phyloP scores from a whole-genome alignment of 2,888 invertebrate species.

The Strigamia transsilvanica region DNA sequence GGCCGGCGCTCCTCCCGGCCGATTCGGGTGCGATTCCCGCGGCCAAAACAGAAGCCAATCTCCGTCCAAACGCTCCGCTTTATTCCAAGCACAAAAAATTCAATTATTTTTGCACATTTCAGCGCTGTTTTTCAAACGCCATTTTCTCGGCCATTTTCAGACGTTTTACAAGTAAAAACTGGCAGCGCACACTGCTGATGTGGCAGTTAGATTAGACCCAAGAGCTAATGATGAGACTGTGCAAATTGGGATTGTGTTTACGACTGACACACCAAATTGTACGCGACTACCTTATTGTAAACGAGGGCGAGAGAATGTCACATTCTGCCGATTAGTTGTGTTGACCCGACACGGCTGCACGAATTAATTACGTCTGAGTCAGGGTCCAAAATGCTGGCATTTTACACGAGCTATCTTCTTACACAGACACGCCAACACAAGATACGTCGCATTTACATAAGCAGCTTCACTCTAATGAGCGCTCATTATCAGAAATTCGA shows the following conservation, averaged over 20 bases:
- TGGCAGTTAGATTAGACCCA: not conserved
- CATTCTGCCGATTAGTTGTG: not conserved
- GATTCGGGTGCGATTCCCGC: no score
- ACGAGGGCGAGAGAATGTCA: not conserved
- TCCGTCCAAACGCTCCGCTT: no score
- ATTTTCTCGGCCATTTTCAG: not conserved
- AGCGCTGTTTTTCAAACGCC: not conserved
- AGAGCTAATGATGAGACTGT: not conserved
- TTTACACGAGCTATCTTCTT: not conserved
- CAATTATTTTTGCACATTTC: no score
- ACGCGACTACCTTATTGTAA: not conserved
- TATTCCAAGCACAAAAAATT: no score
- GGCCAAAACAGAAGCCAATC: no score
- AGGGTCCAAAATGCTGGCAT: not conserved
- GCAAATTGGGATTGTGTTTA: not conserved
- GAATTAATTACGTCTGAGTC: not conserved
- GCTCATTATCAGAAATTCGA: not conserved
- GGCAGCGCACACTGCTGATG: not conserved
- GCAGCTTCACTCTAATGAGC: constrained; percentile 2
- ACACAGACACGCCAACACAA: not conserved
- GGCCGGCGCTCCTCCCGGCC: no score
- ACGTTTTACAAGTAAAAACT: not conserved
- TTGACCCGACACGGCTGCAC: not conserved
- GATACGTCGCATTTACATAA: not conserved
- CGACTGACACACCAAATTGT: not conserved